phyloP scores from a whole-genome alignment of 2,888 invertebrate genomes.

The Conus canariensis region DNA sequence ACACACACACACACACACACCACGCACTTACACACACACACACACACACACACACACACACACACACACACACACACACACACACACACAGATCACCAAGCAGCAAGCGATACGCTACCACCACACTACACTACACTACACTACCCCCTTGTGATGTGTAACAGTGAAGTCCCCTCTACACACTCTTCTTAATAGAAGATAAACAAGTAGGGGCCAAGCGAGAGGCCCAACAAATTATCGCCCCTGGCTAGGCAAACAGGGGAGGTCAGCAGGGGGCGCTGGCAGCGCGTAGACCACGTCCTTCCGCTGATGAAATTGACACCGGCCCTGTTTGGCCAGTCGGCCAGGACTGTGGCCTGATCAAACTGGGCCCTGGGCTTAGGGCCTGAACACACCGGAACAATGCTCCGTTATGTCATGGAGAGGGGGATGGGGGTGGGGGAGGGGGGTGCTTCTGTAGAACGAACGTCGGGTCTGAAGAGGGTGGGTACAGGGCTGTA shows the following conservation, averaged over 20 bases:
- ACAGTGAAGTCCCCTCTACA: conserved; percentile 38
- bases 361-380: background rate
- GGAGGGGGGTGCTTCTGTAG: too few species aligned
- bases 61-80: conserved; percentile 1
- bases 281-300: conserved; percentile 17
- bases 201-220: conserved; percentile 35
- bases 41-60: background rate
- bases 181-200: conserved; percentile 41
- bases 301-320: conserved; percentile 30
- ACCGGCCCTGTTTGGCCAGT: conserved; percentile 10
- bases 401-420: conserved; percentile 25
- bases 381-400: background rate
- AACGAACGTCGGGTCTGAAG: background rate
- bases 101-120: background rate
- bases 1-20: too few species aligned
- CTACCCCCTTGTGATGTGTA: conserved; percentile 26
- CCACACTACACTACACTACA: background rate
- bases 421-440: background rate
- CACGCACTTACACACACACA: too few species aligned
- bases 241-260: conserved; percentile 39
- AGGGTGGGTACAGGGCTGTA: background rate
- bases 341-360: background rate
- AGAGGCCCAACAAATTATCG: conserved; percentile 43
- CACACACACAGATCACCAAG: background rate
- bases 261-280: conserved; percentile 29